Evolutionary conservation across 2,113 vertebrate species (phyloP), one percentile per base, ranked within the genome.

Genomic region (Butorides virescens): DNA sequence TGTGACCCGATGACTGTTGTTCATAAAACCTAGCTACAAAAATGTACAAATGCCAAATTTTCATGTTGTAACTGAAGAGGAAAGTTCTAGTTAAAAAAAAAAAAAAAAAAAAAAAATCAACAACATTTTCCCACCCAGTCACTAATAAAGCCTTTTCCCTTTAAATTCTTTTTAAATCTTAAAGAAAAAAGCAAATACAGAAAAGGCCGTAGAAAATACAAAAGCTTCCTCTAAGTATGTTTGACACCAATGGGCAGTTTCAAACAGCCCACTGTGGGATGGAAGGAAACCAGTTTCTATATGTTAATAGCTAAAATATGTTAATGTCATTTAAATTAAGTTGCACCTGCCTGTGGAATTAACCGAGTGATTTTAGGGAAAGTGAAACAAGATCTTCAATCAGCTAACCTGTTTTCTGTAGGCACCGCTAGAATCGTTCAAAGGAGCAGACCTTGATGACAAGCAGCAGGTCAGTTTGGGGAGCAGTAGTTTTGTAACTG

Each of bases 391-490:
- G 37, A 25, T 65, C 67, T 76, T 74, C 32, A 6, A 23, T 70
- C 39, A 52, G 55, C 70, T 36, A 44, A 59, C 3, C 0, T 0
- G 1, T 53, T 56, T 91, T 52, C 59, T 27, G 15, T 5, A 55
- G 61, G 44, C 44, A 29, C 46, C 65, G 47, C 73, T 2, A n/a
- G 67, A 83, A 49, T 21, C 52, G 22, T 7, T 73, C 44, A 56
- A 47, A 36, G 82, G 68, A 73, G 11, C 63, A 67, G 52, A 34
- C 46, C 25, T 36, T 58, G n/a, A 75, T 14, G 32, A 46, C 26
- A 74, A 66, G 29, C 17, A 42, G 72, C 17, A n/a, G 26, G 36
- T 56, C 50, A 84, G 70, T 20, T 21, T 23, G 30, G 12, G 29
- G 15, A 93, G 16, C 12, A 36, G 14, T 5, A 49, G 39, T 44